A percentile compares a stretch with the other conserved stretches of the same genome.
Conservation (phyloP, 1,140 invertebrate species). For the Drosophila kepulauana region DNA sequence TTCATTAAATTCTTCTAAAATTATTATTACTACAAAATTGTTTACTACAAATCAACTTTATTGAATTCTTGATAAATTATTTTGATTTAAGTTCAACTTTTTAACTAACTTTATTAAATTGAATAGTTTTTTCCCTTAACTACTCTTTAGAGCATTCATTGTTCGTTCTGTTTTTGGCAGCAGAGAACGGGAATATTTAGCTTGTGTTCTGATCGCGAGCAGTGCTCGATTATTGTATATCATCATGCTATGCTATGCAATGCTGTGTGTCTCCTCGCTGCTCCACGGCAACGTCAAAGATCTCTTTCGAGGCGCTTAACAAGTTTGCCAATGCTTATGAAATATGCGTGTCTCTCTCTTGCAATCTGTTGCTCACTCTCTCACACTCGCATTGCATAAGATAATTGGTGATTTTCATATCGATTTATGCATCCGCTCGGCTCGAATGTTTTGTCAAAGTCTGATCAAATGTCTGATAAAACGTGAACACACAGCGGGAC, state of each 20-base stretch:
- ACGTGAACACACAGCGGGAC: conserved; percentile 58
- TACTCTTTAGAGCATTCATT: conserved; percentile 17
- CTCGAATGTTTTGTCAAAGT: conserved; percentile 48
- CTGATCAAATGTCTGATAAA: conserved; percentile 46
- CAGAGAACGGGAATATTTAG: neutral
- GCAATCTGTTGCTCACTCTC: conserved; percentile 12
- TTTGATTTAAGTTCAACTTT: too few relatives aligned
- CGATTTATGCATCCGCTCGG: conserved; percentile 79
- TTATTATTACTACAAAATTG: too few relatives aligned
- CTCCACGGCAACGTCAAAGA: conserved; percentile 4
- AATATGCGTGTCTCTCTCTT: conserved; percentile 32
- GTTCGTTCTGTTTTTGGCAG: conserved; percentile 6
- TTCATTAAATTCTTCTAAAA: too few relatives aligned
- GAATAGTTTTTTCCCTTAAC: neutral
- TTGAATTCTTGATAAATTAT: too few relatives aligned
- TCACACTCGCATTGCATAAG: conserved; percentile 69
- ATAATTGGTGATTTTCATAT: conserved; percentile 84
- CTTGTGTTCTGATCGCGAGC: conserved; percentile 61
- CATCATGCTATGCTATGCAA: conserved; percentile 57
- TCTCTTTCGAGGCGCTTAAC: conserved; percentile 53
- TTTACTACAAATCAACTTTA: too few relatives aligned
- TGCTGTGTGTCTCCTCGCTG: neutral
- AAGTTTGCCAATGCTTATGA: conserved; percentile 73
- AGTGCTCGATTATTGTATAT: conserved; percentile 79
- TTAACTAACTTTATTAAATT: too few relatives aligned